phyloP scores from a whole-genome alignment of 2,113 vertebrate species.

The Lethenteron reissneri region DNA sequence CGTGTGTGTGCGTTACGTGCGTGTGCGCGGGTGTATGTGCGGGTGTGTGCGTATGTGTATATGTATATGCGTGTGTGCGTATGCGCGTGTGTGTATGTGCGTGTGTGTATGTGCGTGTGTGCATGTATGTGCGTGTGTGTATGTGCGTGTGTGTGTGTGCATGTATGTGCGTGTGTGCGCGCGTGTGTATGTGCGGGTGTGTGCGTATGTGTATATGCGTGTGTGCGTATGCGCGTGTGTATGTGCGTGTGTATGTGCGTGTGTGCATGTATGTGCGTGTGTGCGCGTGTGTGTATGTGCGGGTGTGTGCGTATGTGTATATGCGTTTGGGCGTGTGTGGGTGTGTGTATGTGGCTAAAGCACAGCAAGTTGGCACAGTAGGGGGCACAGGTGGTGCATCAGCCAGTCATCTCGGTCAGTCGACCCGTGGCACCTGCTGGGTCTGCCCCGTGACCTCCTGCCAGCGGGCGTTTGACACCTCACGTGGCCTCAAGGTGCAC shows the following conservation, averaged over 20 bases:
- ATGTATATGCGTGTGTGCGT: not conserved
- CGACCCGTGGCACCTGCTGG: no score
- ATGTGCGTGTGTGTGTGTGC: not conserved
- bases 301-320: not conserved
- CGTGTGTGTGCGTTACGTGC: not conserved
- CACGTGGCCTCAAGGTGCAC: no score
- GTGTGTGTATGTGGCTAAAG: not conserved
- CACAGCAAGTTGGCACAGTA: no score
- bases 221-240: not conserved
- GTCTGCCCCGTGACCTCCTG: no score
- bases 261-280: not conserved
- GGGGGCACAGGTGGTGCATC: no score
- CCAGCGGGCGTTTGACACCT: no score
- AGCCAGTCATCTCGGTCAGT: no score
- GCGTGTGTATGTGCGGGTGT: not conserved
- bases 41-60: not conserved
- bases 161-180: not conserved
- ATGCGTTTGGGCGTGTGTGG: not conserved
- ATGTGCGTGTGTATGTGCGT: not conserved
- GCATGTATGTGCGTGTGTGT: not conserved
- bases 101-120: not conserved
- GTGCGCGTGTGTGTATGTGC: not conserved
- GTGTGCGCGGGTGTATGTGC: not conserved
- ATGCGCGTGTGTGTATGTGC: not conserved
- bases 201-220: not conserved